Evolutionary conservation across 2,797 vertebrate genomes (phyloP), one percentile per base, ranked within the genome.

Genomic region (Rhinella marina): DNA sequence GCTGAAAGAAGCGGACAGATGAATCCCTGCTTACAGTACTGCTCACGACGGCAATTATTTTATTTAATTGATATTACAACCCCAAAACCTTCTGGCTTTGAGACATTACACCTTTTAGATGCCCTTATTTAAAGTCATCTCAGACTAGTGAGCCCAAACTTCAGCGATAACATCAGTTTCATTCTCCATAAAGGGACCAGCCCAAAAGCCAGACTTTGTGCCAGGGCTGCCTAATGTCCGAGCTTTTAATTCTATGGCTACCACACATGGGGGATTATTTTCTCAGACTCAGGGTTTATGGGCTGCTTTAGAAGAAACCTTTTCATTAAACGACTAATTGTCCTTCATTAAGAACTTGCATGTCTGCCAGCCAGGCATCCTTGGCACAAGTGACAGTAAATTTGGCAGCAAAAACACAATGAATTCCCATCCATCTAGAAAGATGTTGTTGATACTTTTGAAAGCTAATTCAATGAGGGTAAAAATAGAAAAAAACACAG

Each of bases 301-400:
- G 56, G 72, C n/a, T 77, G 32, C 73, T 52, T 50, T 27, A 82
- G 79, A 81, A 62, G 61, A 64, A 70, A 76, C 80, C 86, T 82
- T 52, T 87, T 87, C 56, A 75, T 76, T 87, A 82, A 62, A 61
- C 11, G 23, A 87, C 86, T 87, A 87, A 87, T 87, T 82, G 80
- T 82, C 68, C 77, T 87, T 87, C 68, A 82, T 87, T 87, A 87
- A 73, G 66, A 87, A 82, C 77, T 81, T 50, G 57, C 66, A 80
- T 81, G 57, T 59, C 61, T 59, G 66, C 76, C 86, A 73, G 64
- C 68, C 73, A n/a, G 79, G 79, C 86, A 87, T 59, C 54, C n/a
- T 75, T 75, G 80, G 79, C 70, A 81, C 86, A 81, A 61, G 52
- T 81, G 10, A 73, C 57, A 87, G 86, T 59, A 48, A 87, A 81